Conservation (phyloP, 1,140 invertebrate species). For the Brachionus plicatilis region DNA sequence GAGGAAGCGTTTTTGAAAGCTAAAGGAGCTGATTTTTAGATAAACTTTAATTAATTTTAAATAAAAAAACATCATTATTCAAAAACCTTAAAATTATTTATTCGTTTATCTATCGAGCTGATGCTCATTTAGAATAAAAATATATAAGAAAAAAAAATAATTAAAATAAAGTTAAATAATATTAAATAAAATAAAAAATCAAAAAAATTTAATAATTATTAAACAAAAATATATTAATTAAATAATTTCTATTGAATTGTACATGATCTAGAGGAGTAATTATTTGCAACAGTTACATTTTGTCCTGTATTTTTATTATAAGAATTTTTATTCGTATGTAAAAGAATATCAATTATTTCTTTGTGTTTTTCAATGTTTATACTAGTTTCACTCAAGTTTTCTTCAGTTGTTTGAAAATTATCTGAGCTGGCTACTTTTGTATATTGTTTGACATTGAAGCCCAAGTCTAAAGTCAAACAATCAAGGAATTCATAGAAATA, state of each 20-base stretch:
- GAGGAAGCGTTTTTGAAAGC: constrained; percentile 59
- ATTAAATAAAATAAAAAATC: too few relatives aligned
- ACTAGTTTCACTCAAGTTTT: neutral
- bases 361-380: neutral
- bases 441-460: neutral
- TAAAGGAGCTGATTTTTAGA: constrained; percentile 55
- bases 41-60: neutral
- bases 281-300: neutral
- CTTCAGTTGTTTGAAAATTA: neutral
- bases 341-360: neutral
- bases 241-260: neutral
- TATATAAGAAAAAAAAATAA: too few relatives aligned
- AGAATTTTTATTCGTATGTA: neutral
- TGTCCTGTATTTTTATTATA: neutral
- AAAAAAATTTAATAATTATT: too few relatives aligned
- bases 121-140: too few relatives aligned
- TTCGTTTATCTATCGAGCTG: too few relatives aligned
- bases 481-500: neutral
- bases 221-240: too few relatives aligned
- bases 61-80: neutral
- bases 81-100: too few relatives aligned
- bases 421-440: neutral
- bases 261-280: neutral
- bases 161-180: too few relatives aligned
- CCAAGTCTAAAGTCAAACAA: neutral